phyloP scores from a whole-genome alignment of 2,888 invertebrate genomes.

The Tuta absoluta region DNA sequence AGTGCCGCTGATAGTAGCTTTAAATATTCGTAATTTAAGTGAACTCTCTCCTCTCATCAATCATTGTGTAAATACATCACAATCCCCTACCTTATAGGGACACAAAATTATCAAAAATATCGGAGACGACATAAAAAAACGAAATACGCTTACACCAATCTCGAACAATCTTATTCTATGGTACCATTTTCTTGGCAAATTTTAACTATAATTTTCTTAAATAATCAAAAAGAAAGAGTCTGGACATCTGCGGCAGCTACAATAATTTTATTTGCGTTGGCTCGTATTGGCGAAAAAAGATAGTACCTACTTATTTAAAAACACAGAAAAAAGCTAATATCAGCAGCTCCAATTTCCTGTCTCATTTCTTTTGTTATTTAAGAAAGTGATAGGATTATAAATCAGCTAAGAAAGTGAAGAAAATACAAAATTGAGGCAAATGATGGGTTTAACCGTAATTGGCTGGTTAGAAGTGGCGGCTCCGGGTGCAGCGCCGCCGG shows the following conservation, averaged over 20 bases:
- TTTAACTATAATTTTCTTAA: too few species aligned
- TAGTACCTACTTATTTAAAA: too few species aligned
- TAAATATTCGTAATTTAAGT: slow-evolving; percentile 9
- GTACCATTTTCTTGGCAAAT: not conserved
- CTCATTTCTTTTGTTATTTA: too few species aligned
- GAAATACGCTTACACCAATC: not conserved
- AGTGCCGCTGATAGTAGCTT: not conserved
- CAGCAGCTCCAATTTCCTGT: too few species aligned
- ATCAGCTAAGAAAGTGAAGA: too few species aligned
- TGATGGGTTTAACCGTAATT: slow-evolving; percentile 43
- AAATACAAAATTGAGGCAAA: too few species aligned
- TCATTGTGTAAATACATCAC: slow-evolving; percentile 30
- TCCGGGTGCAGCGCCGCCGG: slow-evolving; percentile 62
- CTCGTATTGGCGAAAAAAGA: too few species aligned
- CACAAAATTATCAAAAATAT: slow-evolving; percentile 11
- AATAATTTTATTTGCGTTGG: too few species aligned
- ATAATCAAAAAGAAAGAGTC: too few species aligned
- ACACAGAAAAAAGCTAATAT: too few species aligned
- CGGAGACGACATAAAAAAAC: slow-evolving; percentile 1
- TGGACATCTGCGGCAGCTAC: too few species aligned
- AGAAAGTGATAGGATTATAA: too few species aligned
- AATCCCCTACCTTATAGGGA: not conserved
- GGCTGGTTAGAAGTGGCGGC: slow-evolving; percentile 58
- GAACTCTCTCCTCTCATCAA: slow-evolving; percentile 22
- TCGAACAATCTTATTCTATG: not conserved